Base-by-base conservation (phyloP, 2,888 invertebrate species). In the Lutraria lutraria region DNA sequence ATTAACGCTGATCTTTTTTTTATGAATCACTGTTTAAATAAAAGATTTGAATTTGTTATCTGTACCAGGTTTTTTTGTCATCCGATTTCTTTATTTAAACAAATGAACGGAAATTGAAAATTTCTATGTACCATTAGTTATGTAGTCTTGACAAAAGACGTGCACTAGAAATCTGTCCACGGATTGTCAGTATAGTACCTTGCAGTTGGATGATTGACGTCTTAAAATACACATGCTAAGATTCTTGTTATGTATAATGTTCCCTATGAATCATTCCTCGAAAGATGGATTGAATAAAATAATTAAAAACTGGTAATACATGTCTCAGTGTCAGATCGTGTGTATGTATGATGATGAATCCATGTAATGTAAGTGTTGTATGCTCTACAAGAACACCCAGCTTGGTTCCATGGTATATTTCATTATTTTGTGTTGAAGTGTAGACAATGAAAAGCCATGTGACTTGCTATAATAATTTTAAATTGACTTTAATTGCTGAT, bases 11-110 rank as follows among this genome's bases (percentile, higher is more conserved):
- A 83, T 83, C 63, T 43, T 83, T 83, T 43, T 83, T 63, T 68
- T 68, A 68, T 83, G 83, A 83, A 60, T 83, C 83, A 83, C 83
- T 43, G 52, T 68, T 52, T 43, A 68, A 83, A 83, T 83, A 83
- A 25, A 52, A 52, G 83, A 68, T 83, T 83, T 12, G 8, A 25
- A 25, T 83, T 16, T 83, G 63, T 52, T 81, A 81, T 56, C 81
- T 54, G 25, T 56, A 76, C 76, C 76, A 31, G 34, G 19, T 6
- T 76, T 31, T 76, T 76, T 76, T 76, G 76, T 31, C 3, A 76
- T 76, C 34, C 8, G 16, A 31, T 68, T 76, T 76, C 31, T 76
- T 34, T 76, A 34, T 76, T 34, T 76, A 34, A 76, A 76, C 31
- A 76, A 31, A 76, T 34, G 31, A 34, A 76, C 15, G 34, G 76